These are phyloP conservation scores for Stegodyphus mimosarum DNA, from an alignment of 1,140 invertebrate species.

Conservation along the genomic window DNA sequence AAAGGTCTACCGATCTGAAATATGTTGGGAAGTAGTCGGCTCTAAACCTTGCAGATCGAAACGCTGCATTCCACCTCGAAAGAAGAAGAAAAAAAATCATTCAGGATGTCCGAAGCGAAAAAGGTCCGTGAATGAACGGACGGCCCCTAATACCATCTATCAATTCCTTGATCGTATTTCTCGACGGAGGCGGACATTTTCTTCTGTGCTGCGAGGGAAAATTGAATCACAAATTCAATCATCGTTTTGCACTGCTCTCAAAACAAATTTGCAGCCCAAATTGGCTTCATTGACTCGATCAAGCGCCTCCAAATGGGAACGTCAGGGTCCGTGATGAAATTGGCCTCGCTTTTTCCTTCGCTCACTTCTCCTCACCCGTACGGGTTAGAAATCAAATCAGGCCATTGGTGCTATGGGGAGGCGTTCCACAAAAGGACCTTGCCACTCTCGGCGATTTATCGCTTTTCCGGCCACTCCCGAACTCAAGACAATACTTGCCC, in stretches of 20 bases:
- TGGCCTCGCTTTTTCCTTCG: constrained; percentile 52
- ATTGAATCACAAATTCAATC: constrained; percentile 63
- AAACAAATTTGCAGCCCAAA: constrained; percentile 63
- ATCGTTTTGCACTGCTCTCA: constrained; percentile 62
- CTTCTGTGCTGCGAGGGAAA: constrained; percentile 23
- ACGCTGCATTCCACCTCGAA: neutral
- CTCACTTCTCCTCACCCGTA: neutral
- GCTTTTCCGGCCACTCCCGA: too few relatives aligned
- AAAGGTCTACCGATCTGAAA: too few relatives aligned
- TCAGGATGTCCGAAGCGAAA: neutral
- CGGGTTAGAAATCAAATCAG: constrained; percentile 58
- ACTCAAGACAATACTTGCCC: too few relatives aligned
- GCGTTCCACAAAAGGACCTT: too few relatives aligned
- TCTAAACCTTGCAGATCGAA: too few relatives aligned
- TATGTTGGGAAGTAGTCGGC: too few relatives aligned
- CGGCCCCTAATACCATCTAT: constrained; percentile 54
- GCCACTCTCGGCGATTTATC: neutral
- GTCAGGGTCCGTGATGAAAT: constrained; percentile 48
- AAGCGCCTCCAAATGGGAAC: constrained; percentile 61
- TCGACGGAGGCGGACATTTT: constrained; percentile 39
- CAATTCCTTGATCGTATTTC: constrained; percentile 49
- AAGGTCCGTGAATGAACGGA: constrained; percentile 9
- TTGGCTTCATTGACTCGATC: constrained; percentile 63
- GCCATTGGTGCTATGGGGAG: constrained; percentile 19
- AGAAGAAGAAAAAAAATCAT: neutral